Base-by-base conservation (phyloP, 1,140 invertebrate species). In the Schmidtea mediterranea region DNA sequence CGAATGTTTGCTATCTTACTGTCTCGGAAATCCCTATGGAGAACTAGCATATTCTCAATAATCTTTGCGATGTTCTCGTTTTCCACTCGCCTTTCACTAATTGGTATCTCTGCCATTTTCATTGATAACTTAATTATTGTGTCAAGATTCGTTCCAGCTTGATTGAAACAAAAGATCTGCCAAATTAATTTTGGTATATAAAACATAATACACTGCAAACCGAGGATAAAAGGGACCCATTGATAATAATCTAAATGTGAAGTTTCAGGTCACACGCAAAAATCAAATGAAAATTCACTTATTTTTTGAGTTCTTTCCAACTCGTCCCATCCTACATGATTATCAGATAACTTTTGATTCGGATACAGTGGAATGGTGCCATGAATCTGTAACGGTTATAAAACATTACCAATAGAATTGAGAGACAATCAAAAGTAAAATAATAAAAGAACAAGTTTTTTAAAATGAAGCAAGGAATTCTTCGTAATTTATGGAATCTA, bases 211-310 rank as follows among this genome's bases (percentile, higher is more conserved):
- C 47, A 36, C 41, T 46, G 40, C n/a, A 50, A 22, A 23, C 49
- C 16, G 16, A 52, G 49, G 26, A 52, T 52, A 52, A 52, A 52
- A 18, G 51, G 51, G 9, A 52, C 40, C 51, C 51, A 52, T 51
- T 52, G 51, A 51, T 52, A 52, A 38, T 52, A 52, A 16, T 40
- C 18, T 41, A 32, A 32, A 32, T 32, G 10, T 32, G n/a, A n/a
- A 3, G 3, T 32, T 32, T 32, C 10, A 32, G 10, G 10, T 6
- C 5, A 32, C 3, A 32, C 26, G 26, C 3, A 32, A 32, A 32
- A 6, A 32, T 6, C 26, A 10, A 32, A 5, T 32, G 10, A 22
- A 3, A 48, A 48, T 2, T 45, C 15, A 48, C 46, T 12, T 22
- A 48, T 37, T 24, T 40, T 48, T 5, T 48, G 12, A 21, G 26